These are phyloP conservation scores for Priocnemis perturbator DNA, from an alignment of 2,888 invertebrate genomes.

Conservation along the genomic window DNA sequence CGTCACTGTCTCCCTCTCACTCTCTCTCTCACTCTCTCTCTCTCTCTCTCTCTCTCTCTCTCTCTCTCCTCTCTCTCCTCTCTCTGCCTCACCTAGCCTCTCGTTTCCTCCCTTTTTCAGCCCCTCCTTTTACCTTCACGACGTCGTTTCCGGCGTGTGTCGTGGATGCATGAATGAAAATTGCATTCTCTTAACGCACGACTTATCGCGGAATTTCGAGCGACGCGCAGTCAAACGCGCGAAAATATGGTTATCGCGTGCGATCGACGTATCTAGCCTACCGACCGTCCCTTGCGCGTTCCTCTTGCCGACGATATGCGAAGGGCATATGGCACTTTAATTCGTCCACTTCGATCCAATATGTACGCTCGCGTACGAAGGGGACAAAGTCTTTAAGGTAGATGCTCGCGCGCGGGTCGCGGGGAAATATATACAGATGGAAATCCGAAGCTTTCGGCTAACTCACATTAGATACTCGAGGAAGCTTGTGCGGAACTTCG, in stretches of 20 bases:
- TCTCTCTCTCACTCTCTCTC: slow-evolving; percentile 23
- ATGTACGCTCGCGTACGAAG: slow-evolving; percentile 15
- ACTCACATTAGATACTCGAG: no score
- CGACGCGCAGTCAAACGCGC: no score
- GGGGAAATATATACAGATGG: no score
- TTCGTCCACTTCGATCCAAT: not conserved
- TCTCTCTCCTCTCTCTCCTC: not conserved
- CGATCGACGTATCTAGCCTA: no score
- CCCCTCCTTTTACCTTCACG: slow-evolving; percentile 26
- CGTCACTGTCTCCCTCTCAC: not conserved
- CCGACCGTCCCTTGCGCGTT: no score
- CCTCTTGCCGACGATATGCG: not conserved
- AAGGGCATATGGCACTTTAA: slow-evolving; percentile 17
- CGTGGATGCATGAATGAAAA: slow-evolving; percentile 57
- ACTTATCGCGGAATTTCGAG: slow-evolving; percentile 15
- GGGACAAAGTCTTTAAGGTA: no score
- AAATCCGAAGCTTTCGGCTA: no score
- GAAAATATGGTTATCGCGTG: no score
- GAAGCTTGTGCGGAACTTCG: no score
- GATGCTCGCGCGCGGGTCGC: no score
- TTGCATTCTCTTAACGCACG: slow-evolving; percentile 44
- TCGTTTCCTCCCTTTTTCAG: slow-evolving; percentile 11
- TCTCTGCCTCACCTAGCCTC: no score
- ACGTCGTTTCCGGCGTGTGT: slow-evolving; percentile 33
- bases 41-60: not conserved